phyloP scores from a whole-genome alignment of 2,888 invertebrate genomes.

The Chalcis sispes region DNA sequence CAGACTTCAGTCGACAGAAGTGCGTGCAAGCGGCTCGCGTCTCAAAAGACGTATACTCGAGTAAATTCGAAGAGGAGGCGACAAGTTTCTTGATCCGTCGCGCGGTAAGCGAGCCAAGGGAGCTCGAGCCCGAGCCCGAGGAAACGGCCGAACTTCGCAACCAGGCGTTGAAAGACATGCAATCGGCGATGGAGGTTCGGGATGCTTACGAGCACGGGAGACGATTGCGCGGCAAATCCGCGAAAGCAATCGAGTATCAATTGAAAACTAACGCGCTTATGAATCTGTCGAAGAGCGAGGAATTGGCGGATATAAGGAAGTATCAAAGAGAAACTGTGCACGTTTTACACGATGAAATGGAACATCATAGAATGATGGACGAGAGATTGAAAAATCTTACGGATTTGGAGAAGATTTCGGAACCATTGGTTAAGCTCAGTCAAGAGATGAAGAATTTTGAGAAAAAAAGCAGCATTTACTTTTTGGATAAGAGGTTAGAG shows the following conservation, averaged over 20 bases:
- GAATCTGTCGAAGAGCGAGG: constrained; percentile 78
- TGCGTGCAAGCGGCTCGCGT: constrained; percentile 81
- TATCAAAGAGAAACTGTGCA: constrained; percentile 70
- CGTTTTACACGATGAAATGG: constrained; percentile 68
- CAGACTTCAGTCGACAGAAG: constrained; percentile 81
- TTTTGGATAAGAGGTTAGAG: constrained; percentile 86
- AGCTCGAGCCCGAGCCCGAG: constrained; percentile 45
- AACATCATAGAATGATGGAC: constrained; percentile 76
- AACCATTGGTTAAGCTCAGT: constrained; percentile 80
- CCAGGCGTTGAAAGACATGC: constrained; percentile 67
- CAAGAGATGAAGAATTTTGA: constrained; percentile 82
- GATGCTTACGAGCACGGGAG: constrained; percentile 72
- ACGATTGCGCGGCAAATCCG: constrained; percentile 85
- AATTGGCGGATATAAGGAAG: constrained; percentile 74
- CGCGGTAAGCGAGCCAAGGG: constrained; percentile 52
- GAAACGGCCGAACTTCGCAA: constrained; percentile 66
- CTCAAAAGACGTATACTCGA: constrained; percentile 80
- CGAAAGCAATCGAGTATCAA: constrained; percentile 81
- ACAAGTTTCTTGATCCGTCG: constrained; percentile 57
- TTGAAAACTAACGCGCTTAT: constrained; percentile 74
- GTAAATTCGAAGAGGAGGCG: constrained; percentile 60
- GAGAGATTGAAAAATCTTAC: constrained; percentile 75
- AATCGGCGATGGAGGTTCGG: constrained; percentile 64
- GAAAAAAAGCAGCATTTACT: constrained; percentile 79
- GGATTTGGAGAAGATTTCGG: constrained; percentile 78